Evolutionary conservation across 2,888 invertebrate species (phyloP).

Genomic region (Pachydiplax longipennis): DNA sequence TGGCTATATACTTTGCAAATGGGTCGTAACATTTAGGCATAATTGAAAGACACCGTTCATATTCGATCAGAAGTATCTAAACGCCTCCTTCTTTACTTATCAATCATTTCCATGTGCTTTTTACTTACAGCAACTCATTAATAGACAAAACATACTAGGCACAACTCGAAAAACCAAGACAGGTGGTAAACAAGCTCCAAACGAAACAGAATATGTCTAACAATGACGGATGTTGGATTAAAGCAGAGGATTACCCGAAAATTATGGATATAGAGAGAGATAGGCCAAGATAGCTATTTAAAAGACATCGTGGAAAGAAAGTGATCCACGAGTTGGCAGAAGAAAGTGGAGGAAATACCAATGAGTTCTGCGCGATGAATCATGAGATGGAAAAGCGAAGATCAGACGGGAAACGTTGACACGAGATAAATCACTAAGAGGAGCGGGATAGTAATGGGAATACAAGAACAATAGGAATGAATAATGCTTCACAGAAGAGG

Average conservation of each 20-base stretch:
- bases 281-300: background rate
- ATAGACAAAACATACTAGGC: no score
- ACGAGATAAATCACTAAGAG: background rate
- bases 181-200: background rate
- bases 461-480: background rate
- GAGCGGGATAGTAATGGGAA: background rate
- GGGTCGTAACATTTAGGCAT: no score
- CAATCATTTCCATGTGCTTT: no score
- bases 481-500: background rate
- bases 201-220: background rate
- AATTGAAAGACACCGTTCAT: no score
- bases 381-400: background rate
- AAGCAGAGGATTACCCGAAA: background rate
- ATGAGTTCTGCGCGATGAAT: background rate
- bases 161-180: background rate
- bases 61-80: no score
- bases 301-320: no score
- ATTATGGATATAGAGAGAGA: background rate
- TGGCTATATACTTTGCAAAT: no score
- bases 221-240: no score
- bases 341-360: background rate
- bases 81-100: no score
- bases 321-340: background rate
- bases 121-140: no score
- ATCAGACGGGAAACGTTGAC: background rate